Base-by-base conservation (phyloP, 2,797 vertebrate species). In the Sternarchorhynchus goeldii region DNA sequence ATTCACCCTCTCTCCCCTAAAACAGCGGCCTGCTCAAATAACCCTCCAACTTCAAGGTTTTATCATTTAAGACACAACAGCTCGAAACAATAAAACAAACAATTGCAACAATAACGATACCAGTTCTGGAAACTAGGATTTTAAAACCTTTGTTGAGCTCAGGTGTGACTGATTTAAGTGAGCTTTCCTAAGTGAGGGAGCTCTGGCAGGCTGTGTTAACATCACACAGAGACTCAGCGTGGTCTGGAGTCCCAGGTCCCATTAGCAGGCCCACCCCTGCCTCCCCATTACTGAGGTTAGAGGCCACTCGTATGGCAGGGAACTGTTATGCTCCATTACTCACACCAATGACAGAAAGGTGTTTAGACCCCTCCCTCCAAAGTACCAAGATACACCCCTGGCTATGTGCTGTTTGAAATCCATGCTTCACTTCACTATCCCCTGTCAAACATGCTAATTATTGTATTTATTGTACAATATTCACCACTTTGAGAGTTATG, bases 251-350 rank as follows among this genome's bases (percentile, higher is more conserved):
- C 75, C 62, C 56, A 50, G 62, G 56, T 64, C 72, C 56, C 25
- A 75, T 76, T 78, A 60, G 10, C 45, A 50, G 45, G 10, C 45
- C 10, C 8, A 64, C 81, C 89, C 87, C 90, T 86, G 86, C 87
- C 87, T 88, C 87, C 88, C 89, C 85, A 82, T 90, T 91, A 90
- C 90, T 87, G 90, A 90, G 91, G 90, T 90, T 83, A 88, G 66
- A 89, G 90, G 89, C 89, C 81, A 53, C 56, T 79, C 56, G 81
- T 88, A 89, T 90, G 90, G 85, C 88, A 89, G 88, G 89, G 90
- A 89, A 89, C 89, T 91, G 92, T 92, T 91, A 90, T 90, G 90
- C 88, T 89, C 87, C 84, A 92, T 92, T 93, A 93, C 84, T 64
- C 50, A 84, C 84, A 81, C 83, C 86, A 88, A 67, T 86, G 85